Base-by-base conservation (phyloP, 2,888 invertebrate species). In the Hypsopygia costalis region DNA sequence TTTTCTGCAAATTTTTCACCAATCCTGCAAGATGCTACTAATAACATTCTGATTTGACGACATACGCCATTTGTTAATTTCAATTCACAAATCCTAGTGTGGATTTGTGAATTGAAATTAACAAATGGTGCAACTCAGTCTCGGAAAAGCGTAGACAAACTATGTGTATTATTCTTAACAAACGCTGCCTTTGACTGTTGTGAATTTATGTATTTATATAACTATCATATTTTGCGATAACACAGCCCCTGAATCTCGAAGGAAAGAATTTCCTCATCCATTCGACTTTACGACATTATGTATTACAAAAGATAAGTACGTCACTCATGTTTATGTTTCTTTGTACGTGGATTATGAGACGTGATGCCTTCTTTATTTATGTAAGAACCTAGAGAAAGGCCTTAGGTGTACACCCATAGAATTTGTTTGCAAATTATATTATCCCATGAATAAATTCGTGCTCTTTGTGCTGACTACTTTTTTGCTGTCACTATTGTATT, bases 311-410 rank as follows among this genome's bases (percentile, higher is more conserved):
- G 71, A 74, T 74, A 70, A 81, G 72, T 75, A 67, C 74, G 65
- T 78, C 75, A 80, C 72, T 82, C 79, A 76, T 75, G 75, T 80
- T 77, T 76, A 71, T 72, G 72, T 71, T 60, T 71, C 81, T 76
- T 81, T 82, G 79, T 82, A 71, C 79, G 73, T 63, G 81, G 80
- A 81, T 85, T 82, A 86, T 83, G 85, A 74, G 70, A 78, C 79
- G 82, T 73, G 74, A 81, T 74, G 67, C 62, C 63, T 63, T 60
- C 62, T 66, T 80, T 81, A 72, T 83, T 82, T 81, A 79, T 78
- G 75, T 71, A 72, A 67, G 56, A 65, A 59, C 63, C 56, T 58
- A 63, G 62, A 59, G 50, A 59, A 61, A 66, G 66, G 58, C 60
- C 64, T 68, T 65, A 69, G 69, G 69, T 71, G 56, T 68, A 39